Conservation (phyloP, 2,797 vertebrate species). For the Sebastolobus altivelis region DNA sequence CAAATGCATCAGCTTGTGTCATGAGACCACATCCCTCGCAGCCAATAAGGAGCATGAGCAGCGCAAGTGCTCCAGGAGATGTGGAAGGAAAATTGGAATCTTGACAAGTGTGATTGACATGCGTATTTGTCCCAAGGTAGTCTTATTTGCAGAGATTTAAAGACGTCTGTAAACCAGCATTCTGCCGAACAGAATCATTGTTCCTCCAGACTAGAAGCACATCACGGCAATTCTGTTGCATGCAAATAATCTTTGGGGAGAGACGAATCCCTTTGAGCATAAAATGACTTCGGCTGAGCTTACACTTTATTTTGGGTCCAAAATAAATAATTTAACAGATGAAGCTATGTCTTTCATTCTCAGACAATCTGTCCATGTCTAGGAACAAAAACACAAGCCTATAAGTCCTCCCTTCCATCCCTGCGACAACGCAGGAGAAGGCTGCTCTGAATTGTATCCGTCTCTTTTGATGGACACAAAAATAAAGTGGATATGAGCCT, state of each 20-base stretch:
- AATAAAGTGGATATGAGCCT: slow-evolving; percentile 76
- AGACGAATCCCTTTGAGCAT: slow-evolving; percentile 75
- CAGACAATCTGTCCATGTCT: slow-evolving; percentile 73
- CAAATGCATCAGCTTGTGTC: slow-evolving; percentile 81
- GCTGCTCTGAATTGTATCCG: slow-evolving; percentile 60
- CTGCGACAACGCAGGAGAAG: slow-evolving; percentile 38
- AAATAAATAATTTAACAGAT: slow-evolving; percentile 81
- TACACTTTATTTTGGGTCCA: slow-evolving; percentile 74
- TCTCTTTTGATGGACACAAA: slow-evolving; percentile 72
- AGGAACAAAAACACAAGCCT: slow-evolving; percentile 58
- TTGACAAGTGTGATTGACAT: slow-evolving; percentile 85
- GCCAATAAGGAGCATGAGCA: slow-evolving; percentile 70
- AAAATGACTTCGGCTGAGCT: slow-evolving; percentile 67
- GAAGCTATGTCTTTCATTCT: slow-evolving; percentile 72
- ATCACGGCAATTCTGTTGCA: slow-evolving; percentile 71
- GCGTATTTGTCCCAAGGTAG: slow-evolving; percentile 81
- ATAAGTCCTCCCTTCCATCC: slow-evolving; percentile 36
- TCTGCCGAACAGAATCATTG: slow-evolving; percentile 75
- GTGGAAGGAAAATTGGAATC: slow-evolving; percentile 82
- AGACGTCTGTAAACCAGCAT: slow-evolving; percentile 75
- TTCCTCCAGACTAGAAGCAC: slow-evolving; percentile 75
- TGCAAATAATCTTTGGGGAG: slow-evolving; percentile 78
- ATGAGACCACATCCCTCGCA: slow-evolving; percentile 77
- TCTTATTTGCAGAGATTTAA: slow-evolving; percentile 82
- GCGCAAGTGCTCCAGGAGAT: slow-evolving; percentile 71